These are phyloP conservation scores for Pseudomyrmex cubaensis DNA, from an alignment of 1,140 invertebrate genomes.

Conservation along the genomic window DNA sequence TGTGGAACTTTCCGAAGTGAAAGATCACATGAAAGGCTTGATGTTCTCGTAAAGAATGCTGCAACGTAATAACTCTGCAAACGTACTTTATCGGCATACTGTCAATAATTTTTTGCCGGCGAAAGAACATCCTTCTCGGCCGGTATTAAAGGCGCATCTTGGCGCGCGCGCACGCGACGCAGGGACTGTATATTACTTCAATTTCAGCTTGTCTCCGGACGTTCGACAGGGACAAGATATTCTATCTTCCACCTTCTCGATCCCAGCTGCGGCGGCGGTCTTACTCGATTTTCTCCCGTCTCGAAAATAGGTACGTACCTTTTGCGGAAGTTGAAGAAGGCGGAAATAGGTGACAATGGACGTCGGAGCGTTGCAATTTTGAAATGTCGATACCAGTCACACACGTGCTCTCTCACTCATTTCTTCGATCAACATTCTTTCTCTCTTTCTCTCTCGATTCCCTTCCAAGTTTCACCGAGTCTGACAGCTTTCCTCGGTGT, in stretches of 20 bases:
- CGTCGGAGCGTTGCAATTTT: slow-evolving; percentile 74
- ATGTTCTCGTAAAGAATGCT: slow-evolving; percentile 12
- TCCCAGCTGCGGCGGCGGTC: slow-evolving; percentile 10
- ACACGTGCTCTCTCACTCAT: slow-evolving; percentile 37
- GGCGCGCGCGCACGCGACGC: slow-evolving; percentile 9
- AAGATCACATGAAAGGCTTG: slow-evolving; percentile 23
- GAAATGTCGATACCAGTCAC: slow-evolving; percentile 76
- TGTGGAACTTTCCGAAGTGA: neutral
- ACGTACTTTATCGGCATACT: slow-evolving; percentile 69
- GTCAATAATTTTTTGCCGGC: slow-evolving; percentile 64
- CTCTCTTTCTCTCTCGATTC: neutral
- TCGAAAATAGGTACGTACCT: slow-evolving; percentile 31
- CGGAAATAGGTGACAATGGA: slow-evolving; percentile 73
- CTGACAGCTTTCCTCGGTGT: slow-evolving; percentile 3
- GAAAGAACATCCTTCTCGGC: slow-evolving; percentile 33
- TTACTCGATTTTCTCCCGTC: slow-evolving; percentile 54
- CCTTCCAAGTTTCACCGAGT: slow-evolving; percentile 35
- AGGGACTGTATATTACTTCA: slow-evolving; percentile 55
- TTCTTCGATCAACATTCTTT: slow-evolving; percentile 6
- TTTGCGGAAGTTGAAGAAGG: slow-evolving; percentile 30
- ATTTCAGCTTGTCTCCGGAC: slow-evolving; percentile 64
- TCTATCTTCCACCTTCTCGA: slow-evolving; percentile 29
- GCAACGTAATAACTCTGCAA: slow-evolving; percentile 56
- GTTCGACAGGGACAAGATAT: slow-evolving; percentile 54
- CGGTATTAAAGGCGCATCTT: slow-evolving; percentile 53